phyloP scores from a whole-genome alignment of 2,797 vertebrate genomes.

The Mareca strepera region DNA sequence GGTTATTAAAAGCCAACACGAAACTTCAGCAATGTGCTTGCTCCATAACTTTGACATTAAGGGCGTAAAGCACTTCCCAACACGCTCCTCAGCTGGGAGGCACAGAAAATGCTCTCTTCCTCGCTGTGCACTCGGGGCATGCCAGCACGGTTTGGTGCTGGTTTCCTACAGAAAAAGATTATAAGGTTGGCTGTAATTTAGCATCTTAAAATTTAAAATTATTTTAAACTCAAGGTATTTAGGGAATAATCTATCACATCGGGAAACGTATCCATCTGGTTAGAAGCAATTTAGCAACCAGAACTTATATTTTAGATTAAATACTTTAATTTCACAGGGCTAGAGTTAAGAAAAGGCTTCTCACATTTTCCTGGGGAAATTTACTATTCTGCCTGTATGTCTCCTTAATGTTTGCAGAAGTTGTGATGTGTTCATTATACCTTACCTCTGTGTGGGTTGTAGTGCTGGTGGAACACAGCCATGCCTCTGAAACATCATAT shows the following conservation, averaged over 20 bases:
- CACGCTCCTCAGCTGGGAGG: no score
- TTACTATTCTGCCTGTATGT: neutral
- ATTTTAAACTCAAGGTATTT: neutral
- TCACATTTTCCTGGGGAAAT: neutral
- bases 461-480: neutral
- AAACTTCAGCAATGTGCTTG: rapidly evolving
- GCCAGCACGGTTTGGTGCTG: neutral
- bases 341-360: neutral
- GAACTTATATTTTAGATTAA: neutral
- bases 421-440: neutral
- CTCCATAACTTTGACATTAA: rapidly evolving
- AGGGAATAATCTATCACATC: neutral
- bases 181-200: neutral
- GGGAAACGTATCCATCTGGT: neutral
- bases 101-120: no score
- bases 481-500: neutral
- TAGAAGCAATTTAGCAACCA: neutral
- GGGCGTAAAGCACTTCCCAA: neutral
- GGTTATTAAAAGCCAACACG: rapidly evolving
- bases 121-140: no score
- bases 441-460: neutral
- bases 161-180: neutral
- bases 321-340: neutral
- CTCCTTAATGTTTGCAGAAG: neutral
- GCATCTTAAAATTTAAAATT: conserved; percentile 2